Evolutionary conservation across 23 tunicate species (phyloP).

Genomic region (Aplidium turbinatum): DNA sequence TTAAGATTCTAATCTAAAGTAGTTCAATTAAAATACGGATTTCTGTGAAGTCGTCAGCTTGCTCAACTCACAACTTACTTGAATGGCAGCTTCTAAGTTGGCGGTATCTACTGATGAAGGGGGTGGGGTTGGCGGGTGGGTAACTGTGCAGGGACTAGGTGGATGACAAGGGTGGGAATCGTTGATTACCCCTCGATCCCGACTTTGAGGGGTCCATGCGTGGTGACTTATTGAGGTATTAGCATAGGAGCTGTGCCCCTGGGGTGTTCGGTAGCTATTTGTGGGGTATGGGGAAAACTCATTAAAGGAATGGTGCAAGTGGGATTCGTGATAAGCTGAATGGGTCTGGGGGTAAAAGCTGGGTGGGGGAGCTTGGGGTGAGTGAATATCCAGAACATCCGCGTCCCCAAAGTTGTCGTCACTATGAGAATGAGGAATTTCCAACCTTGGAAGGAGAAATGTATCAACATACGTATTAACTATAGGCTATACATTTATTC

Average conservation of each 20-base stretch:
- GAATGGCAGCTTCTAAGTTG: slow-evolving; percentile 78
- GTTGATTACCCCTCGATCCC: slow-evolving; percentile 27
- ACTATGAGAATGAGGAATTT: slow-evolving; percentile 39
- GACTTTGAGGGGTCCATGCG: slow-evolving; percentile 32
- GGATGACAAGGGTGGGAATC: slow-evolving; percentile 40
- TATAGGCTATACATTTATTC: too few species aligned
- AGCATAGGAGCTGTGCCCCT: neutral
- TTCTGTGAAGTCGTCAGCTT: too few species aligned
- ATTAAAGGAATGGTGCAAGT: neutral
- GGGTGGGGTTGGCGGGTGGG: slow-evolving; percentile 93
- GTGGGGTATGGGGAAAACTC: slow-evolving; percentile 34
- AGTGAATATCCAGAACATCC: slow-evolving; percentile 61
- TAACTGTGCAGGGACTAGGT: slow-evolving; percentile 71
- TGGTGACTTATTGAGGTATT: neutral
- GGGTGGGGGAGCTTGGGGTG: slow-evolving; percentile 53
- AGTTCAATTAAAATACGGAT: too few species aligned
- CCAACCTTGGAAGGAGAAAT: slow-evolving; percentile 20
- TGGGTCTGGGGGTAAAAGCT: slow-evolving; percentile 33
- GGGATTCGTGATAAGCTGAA: neutral
- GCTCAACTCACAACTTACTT: slow-evolving; percentile 55
- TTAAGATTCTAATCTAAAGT: too few species aligned
- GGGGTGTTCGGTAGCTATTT: slow-evolving; percentile 28
- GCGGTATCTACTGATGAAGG: slow-evolving; percentile 86
- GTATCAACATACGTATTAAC: too few species aligned
- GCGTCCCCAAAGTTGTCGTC: slow-evolving; percentile 54